These are phyloP conservation scores for Salvelinus fontinalis DNA, from an alignment of 2,113 vertebrate genomes.

Conservation along the genomic window DNA sequence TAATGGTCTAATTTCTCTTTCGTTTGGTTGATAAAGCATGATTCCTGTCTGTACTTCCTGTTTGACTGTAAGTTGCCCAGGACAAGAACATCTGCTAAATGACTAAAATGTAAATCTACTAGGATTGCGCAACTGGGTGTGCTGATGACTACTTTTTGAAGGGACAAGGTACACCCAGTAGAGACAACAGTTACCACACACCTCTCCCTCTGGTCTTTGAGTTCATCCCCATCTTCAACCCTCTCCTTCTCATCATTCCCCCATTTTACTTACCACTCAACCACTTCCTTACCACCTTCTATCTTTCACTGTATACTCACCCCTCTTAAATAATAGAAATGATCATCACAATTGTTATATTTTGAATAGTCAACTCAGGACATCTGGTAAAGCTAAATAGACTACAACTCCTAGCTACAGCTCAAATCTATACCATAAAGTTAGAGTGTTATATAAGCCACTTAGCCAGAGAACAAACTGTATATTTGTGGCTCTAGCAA, in stretches of 20 bases:
- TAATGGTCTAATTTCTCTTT: neutral
- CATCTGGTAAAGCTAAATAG: no score
- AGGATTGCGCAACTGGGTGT: neutral
- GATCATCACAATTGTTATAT: no score
- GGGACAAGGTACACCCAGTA: neutral
- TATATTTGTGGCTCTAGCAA: neutral
- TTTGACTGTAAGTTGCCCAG: no score
- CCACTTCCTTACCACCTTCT: neutral
- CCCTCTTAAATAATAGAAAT: neutral
- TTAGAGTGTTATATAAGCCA: neutral
- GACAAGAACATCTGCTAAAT: no score
- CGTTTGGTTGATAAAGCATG: neutral
- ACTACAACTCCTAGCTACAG: no score
- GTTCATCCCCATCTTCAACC: no score
- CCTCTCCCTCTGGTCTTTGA: neutral
- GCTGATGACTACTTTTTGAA: neutral
- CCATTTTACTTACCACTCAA: neutral
- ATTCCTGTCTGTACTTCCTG: no score
- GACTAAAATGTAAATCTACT: neutral
- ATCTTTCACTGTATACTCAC: neutral
- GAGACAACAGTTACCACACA: conserved; percentile 1
- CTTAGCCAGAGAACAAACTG: neutral
- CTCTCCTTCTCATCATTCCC: neutral
- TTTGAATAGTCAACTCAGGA: no score
- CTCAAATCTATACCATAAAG: no score